Evolutionary conservation across 1,140 invertebrate genomes (phyloP).

Genomic region (Camponotus vicinus): DNA sequence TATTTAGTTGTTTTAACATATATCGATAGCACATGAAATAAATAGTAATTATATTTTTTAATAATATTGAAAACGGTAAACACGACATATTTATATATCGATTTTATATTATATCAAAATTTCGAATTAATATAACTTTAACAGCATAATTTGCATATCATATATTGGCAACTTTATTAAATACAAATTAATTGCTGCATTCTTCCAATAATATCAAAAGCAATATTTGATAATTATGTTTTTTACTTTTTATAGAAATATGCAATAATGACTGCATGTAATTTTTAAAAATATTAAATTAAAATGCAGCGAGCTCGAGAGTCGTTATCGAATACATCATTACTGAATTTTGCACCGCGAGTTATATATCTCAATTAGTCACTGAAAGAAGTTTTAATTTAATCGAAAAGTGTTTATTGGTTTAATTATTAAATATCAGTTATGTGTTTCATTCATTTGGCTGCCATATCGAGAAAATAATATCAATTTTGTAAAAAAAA

Average conservation of each 20-base stretch:
- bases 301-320: background rate
- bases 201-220: background rate
- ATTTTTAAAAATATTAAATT: constrained; percentile 20
- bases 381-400: constrained; percentile 9
- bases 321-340: background rate
- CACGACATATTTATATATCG: background rate
- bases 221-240: constrained; percentile 30
- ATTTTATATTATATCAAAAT: constrained; percentile 22
- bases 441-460: background rate
- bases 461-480: background rate
- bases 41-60: background rate
- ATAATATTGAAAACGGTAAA: background rate
- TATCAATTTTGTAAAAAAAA: background rate
- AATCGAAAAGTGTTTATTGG: background rate
- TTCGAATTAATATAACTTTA: background rate
- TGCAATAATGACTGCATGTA: background rate
- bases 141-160: background rate
- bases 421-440: constrained; percentile 21
- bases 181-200: background rate
- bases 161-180: constrained; percentile 11
- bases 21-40: background rate
- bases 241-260: background rate
- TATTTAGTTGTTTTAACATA: too few relatives aligned
- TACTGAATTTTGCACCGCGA: background rate
- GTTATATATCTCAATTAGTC: background rate